phyloP scores from a whole-genome alignment of 1,140 invertebrate genomes.

The Ostrea denselamellosa region DNA sequence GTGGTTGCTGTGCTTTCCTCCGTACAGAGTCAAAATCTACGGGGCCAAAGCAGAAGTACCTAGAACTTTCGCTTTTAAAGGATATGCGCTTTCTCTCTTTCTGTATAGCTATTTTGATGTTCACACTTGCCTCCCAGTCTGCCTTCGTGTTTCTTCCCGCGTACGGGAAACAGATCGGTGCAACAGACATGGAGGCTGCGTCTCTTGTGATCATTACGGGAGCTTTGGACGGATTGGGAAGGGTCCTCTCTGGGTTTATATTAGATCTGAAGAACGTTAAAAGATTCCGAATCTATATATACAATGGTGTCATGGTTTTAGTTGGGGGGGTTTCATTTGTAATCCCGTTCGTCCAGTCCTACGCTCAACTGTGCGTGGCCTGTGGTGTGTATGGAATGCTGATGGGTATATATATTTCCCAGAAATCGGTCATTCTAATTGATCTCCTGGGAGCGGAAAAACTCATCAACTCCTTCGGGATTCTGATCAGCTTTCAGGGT shows the following conservation, averaged over 20 bases:
- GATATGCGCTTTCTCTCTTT: conserved; percentile 67
- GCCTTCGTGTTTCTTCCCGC: conserved; percentile 72
- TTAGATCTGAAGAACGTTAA: conserved; percentile 64
- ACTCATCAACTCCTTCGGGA: conserved; percentile 94
- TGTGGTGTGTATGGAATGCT: conserved; percentile 67
- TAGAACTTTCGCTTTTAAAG: conserved; percentile 67
- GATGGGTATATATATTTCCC: conserved; percentile 84
- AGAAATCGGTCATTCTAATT: conserved; percentile 93
- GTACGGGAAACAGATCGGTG: conserved; percentile 63
- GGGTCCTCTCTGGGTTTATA: conserved; percentile 64
- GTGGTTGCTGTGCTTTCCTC: not conserved
- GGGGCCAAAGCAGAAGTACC: conserved; percentile 45
- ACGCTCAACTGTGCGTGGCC: conserved; percentile 57
- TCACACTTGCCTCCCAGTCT: conserved; percentile 67
- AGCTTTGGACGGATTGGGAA: conserved; percentile 63
- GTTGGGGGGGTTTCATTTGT: conserved; percentile 60
- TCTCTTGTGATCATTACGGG: conserved; percentile 66
- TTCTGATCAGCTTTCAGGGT: conserved; percentile 95
- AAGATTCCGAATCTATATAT: conserved; percentile 63
- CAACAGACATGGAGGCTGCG: conserved; percentile 60
- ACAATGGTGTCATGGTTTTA: conserved; percentile 66
- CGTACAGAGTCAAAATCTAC: not conserved
- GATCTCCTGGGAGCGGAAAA: conserved; percentile 95
- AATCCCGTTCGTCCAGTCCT: conserved; percentile 59
- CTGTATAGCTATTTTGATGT: conserved; percentile 67